Conservation (phyloP, 2,888 invertebrate species). For the Dromius quadrimaculatus region DNA sequence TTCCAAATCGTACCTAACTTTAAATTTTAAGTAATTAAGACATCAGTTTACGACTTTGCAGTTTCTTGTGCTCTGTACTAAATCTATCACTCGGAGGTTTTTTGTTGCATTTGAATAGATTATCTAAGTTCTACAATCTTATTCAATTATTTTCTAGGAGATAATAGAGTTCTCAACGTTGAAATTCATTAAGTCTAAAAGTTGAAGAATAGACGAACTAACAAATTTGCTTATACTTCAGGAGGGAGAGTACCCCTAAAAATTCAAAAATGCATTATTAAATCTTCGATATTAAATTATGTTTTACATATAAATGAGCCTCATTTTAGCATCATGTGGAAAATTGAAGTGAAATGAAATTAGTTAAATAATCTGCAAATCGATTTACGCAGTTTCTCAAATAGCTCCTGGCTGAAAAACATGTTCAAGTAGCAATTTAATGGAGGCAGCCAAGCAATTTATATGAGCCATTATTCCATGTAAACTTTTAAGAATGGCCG, state of each 20-base stretch:
- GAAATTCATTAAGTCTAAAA: too few relatives aligned
- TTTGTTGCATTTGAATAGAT: too few relatives aligned
- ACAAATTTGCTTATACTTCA: too few relatives aligned
- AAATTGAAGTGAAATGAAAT: slow-evolving; percentile 31
- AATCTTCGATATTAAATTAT: too few relatives aligned
- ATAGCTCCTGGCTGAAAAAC: neutral
- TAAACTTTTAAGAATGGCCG: slow-evolving; percentile 29
- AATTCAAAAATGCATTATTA: too few relatives aligned
- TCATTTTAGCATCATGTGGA: slow-evolving; percentile 10
- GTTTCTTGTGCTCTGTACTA: slow-evolving; percentile 5
- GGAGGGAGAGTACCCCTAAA: too few relatives aligned
- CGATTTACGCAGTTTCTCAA: neutral
- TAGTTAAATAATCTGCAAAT: slow-evolving; percentile 38
- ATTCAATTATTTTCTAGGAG: too few relatives aligned
- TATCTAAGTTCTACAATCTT: too few relatives aligned
- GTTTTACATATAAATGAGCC: too few relatives aligned
- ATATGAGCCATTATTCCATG: neutral
- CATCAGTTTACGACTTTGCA: slow-evolving; percentile 17
- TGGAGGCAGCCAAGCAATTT: neutral
- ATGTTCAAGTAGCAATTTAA: slow-evolving; percentile 31
- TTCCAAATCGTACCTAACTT: slow-evolving; percentile 20
- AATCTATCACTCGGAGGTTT: slow-evolving; percentile 2
- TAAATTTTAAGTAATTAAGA: slow-evolving; percentile 38
- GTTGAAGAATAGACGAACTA: too few relatives aligned
- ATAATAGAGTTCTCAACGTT: too few relatives aligned